Percentiles rank a stretch among this genome's conserved stretches.
phyloP scores from a whole-genome alignment of 1,140 invertebrate genomes.

The Nasonia giraulti region DNA sequence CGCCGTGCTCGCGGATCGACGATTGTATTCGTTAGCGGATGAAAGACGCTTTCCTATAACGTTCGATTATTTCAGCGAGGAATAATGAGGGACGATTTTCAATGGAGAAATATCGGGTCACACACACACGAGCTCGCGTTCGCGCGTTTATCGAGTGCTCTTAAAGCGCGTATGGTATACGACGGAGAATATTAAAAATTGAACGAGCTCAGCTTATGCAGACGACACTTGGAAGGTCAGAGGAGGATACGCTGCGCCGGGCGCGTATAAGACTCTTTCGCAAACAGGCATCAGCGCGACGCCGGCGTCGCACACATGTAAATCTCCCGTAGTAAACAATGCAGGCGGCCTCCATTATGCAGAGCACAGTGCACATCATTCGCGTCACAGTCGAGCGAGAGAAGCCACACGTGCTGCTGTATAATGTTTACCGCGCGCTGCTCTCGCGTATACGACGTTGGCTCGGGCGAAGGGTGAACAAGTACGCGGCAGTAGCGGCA shows the following conservation, averaged over 20 bases:
- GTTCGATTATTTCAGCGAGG: not conserved
- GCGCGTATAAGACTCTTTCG: not conserved
- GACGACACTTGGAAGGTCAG: not conserved
- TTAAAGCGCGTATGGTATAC: not conserved
- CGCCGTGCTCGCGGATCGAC: not conserved
- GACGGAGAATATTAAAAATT: not conserved
- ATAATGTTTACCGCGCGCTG: slow-evolving; percentile 10
- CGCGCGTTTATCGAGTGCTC: not conserved
- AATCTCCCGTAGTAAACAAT: slow-evolving; percentile 5
- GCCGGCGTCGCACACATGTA: not conserved
- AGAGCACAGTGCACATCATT: slow-evolving; percentile 17
- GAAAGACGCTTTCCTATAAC: slow-evolving; percentile 10
- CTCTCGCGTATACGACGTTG: not conserved
- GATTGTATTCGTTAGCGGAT: not conserved
- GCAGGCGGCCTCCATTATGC: slow-evolving; percentile 14
- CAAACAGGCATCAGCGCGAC: not conserved
- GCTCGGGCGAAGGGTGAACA: not conserved
- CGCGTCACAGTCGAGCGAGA: slow-evolving; percentile 4
- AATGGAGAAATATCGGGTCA: not conserved
- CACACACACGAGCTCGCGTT: no score
- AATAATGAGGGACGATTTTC: not conserved
- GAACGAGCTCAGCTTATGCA: not conserved
- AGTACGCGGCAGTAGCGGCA: not conserved
- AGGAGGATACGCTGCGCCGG: not conserved
- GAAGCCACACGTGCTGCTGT: slow-evolving; percentile 3